These are phyloP conservation scores for Siniperca undulata DNA, from an alignment of 2,797 vertebrate species.

Conservation along the genomic window DNA sequence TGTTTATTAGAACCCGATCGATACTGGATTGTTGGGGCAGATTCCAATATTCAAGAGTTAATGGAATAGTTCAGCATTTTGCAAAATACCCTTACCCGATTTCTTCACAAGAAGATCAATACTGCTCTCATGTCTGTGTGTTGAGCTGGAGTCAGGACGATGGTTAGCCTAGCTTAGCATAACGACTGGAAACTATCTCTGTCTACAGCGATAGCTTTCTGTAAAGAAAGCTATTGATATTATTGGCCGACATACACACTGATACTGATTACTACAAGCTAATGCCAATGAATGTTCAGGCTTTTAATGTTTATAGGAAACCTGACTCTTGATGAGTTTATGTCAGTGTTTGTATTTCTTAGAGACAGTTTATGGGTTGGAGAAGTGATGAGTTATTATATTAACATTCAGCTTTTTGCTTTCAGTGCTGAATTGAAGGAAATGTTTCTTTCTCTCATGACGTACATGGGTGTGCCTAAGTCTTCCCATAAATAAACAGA, in stretches of 20 bases:
- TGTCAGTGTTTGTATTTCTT: conserved; percentile 43
- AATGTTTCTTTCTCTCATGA: conserved; percentile 57
- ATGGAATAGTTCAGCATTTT: background rate
- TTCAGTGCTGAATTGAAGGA: conserved; percentile 63
- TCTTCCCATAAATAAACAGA: conserved; percentile 19
- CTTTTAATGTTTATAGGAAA: conserved; percentile 18
- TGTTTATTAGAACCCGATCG: background rate
- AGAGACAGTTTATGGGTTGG: conserved; percentile 14
- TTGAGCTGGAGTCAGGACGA: background rate
- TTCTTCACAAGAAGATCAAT: background rate
- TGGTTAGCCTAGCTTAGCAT: conserved; percentile 11
- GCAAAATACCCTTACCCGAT: fast-evolving
- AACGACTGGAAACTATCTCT: background rate
- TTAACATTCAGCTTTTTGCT: conserved; percentile 26
- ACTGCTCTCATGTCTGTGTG: background rate
- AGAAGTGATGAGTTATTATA: conserved; percentile 27
- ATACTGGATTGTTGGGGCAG: background rate
- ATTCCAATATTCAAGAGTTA: background rate
- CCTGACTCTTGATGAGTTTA: conserved; percentile 3
- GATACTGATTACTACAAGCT: background rate
- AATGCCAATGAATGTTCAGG: background rate
- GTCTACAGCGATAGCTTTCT: background rate
- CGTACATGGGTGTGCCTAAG: conserved; percentile 29
- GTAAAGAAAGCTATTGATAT: background rate
- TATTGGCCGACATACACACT: background rate